Evolutionary conservation across 2,888 invertebrate species (phyloP), one percentile per base, ranked within the genome.

Genomic region (Cylindroiulus punctatus): DNA sequence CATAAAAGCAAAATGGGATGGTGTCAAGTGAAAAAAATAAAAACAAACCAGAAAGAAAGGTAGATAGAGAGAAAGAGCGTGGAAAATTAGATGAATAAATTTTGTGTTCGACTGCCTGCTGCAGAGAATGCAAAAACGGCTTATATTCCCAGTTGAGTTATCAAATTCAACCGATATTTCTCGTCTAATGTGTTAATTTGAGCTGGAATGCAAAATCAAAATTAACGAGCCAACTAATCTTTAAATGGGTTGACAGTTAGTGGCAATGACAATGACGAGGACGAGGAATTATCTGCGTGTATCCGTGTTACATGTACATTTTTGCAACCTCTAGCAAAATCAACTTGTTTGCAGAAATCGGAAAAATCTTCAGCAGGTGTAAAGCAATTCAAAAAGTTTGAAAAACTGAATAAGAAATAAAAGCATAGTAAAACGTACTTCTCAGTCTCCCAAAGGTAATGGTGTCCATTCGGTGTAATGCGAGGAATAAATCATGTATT

Each of bases 1-100:
- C 94, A 94, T 94, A 87, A 52, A 87, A 87, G 87, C 52, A 86
- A 87, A 87, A 87, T 85, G 86, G 87, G 82, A 84, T 36, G 36
- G 81, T 30, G 30, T 81, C 81, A 81, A 81, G 86, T 52, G 44
- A 85, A 76, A 76, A 57, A 57, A 76, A 76, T 40, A 76, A 85
- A 65, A 85, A 85, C n/a, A 85, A 76, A 85, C 76, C 81, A 85
- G 76, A 86, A 86, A 83, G 57, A 87, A 57, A 86, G 57, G 17
- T 82, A 81, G 76, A 88, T 22, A 87, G n/a, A 84, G 42, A 87
- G 65, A 76, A 44, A 30, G 57, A 87, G 52, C 76, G 8, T 44
- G 44, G 19, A 52, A 47, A 52, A 19, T 14, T 4, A 65, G 36
- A 22, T 76, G 30, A 44, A 47, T 47, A n/a, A 57, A 30, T 52